Conservation (phyloP, 2,113 vertebrate species). For the Mungos mungo region DNA sequence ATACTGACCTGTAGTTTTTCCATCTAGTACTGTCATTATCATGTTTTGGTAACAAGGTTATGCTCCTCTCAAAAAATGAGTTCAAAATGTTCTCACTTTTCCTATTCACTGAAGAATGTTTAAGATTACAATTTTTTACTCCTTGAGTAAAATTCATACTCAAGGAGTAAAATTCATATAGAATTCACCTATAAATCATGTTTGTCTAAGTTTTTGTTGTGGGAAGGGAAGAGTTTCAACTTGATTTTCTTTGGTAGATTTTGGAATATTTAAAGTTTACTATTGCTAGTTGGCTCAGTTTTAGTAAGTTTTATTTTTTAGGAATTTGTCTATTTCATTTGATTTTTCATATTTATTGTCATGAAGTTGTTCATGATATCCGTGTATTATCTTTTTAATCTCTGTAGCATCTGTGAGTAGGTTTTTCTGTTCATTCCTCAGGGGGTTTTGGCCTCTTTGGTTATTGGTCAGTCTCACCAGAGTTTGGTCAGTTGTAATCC, state of each 20-base stretch:
- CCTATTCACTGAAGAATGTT: not conserved
- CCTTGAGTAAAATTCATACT: not conserved
- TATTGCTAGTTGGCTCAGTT: not conserved
- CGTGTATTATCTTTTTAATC: not conserved
- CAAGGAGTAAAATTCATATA: too few species aligned
- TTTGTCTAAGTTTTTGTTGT: not conserved
- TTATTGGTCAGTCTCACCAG: not conserved
- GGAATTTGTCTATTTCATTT: not conserved
- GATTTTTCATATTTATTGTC: not conserved
- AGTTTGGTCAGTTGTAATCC: not conserved
- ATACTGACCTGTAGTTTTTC: not conserved
- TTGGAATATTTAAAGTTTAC: not conserved
- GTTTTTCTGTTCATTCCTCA: not conserved
- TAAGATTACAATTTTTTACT: not conserved
- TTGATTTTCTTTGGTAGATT: conserved; percentile 4
- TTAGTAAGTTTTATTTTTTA: not conserved
- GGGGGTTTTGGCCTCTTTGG: not conserved
- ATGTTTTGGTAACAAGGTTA: not conserved
- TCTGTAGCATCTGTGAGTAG: not conserved
- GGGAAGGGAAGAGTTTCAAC: not conserved
- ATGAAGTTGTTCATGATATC: not conserved
- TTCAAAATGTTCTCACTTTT: not conserved
- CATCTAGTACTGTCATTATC: not conserved
- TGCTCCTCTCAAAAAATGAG: not conserved
- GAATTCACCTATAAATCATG: not conserved